Evolutionary conservation across 2,113 vertebrate species (phyloP).

Genomic region (Tachycineta bicolor): DNA sequence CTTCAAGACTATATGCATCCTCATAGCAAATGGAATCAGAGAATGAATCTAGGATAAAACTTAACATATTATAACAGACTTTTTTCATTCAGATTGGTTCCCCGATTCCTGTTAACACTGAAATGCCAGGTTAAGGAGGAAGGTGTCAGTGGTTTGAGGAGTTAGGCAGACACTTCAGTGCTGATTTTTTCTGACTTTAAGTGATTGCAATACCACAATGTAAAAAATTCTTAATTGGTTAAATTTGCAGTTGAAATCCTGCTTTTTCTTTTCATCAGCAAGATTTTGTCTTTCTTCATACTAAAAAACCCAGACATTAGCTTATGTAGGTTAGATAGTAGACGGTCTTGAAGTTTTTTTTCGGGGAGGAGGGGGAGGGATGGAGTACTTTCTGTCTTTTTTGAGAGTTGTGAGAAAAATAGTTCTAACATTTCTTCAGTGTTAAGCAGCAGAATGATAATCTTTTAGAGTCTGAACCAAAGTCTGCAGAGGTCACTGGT

Average conservation of each 20-base stretch:
- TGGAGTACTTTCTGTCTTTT: background rate
- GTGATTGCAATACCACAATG: background rate
- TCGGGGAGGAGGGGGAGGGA: no score
- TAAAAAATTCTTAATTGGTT: background rate
- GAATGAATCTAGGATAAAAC: background rate
- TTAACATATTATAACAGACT: background rate
- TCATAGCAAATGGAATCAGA: background rate
- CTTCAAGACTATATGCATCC: background rate
- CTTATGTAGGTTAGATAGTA: background rate
- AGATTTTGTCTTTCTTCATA: background rate
- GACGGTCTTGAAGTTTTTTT: background rate
- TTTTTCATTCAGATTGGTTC: background rate
- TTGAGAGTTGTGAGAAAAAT: background rate
- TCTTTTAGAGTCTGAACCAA: background rate
- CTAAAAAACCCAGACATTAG: background rate
- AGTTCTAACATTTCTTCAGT: background rate
- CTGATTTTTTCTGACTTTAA: background rate
- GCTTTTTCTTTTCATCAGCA: background rate
- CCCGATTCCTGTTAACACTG: background rate
- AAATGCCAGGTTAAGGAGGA: background rate
- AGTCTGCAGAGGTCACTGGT: background rate
- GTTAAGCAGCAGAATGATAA: background rate
- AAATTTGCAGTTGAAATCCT: conserved; percentile 23
- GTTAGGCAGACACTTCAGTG: background rate
- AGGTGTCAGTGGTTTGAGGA: background rate